phyloP scores from a whole-genome alignment of 2,113 vertebrate genomes.

The Capricornis sumatraensis region DNA sequence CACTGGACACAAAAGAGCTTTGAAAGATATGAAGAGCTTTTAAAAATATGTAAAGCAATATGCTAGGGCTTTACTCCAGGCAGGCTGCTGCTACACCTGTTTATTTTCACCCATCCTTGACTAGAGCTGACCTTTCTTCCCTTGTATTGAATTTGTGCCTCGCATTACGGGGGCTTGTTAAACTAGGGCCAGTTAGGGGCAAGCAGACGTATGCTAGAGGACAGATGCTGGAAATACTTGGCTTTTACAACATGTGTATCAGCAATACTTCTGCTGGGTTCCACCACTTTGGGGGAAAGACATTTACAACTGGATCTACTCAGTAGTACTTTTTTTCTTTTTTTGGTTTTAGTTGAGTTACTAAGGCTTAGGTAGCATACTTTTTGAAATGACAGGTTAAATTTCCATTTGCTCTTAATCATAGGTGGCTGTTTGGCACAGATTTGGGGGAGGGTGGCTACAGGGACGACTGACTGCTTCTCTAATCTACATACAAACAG shows the following conservation, averaged over 20 bases:
- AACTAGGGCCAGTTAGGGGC: neutral
- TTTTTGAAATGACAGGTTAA: neutral
- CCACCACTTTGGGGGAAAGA: neutral
- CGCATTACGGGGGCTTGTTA: neutral
- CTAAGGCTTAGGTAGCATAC: neutral
- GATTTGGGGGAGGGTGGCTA: neutral
- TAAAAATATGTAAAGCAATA: constrained; percentile 14
- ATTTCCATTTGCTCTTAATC: neutral
- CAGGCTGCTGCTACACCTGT: neutral
- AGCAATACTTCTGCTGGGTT: neutral
- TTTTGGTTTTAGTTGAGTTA: neutral
- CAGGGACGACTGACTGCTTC: neutral
- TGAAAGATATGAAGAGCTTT: constrained; percentile 4
- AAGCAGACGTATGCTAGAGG: neutral
- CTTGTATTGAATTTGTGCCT: neutral
- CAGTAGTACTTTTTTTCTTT: neutral
- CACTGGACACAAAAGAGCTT: neutral
- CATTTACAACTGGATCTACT: neutral
- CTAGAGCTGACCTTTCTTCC: neutral
- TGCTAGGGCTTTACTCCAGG: neutral
- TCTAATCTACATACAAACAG: neutral
- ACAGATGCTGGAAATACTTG: neutral
- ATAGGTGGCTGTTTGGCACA: neutral
- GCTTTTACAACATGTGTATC: neutral
- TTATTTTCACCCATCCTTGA: neutral